Evolutionary conservation across 2,888 invertebrate genomes (phyloP), one percentile per base, ranked within the genome.

Genomic region (Drosophila kanekoi): DNA sequence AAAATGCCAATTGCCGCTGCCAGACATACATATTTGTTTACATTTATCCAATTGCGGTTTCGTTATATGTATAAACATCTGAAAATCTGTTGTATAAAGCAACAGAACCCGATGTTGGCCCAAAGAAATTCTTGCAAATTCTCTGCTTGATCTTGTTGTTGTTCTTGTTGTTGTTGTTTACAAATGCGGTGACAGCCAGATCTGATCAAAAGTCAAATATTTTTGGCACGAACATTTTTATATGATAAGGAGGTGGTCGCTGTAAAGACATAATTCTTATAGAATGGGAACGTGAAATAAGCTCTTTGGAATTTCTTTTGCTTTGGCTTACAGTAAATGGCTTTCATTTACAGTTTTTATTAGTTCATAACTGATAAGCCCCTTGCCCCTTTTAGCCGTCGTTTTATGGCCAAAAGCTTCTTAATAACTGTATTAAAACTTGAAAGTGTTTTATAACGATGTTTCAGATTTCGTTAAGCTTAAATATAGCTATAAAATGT

Each of bases 21-120:
- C 70, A 33, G 57, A 38, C 70, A 33, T 53, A 61, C 57, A 72
- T 44, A 72, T 72, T 75, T 75, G 76, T 75, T 75, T 75, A 75
- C 72, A 72, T 75, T 75, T 28, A 51, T 35, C 53, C 62, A 63
- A 60, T 76, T 71, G 72, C 43, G 72, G 71, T 69, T 64, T 37
- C 14, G 32, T 47, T 69, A 35, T 73, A 32, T 57, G 54, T 53
- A 58, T 76, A 75, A 76, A 75, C 67, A 72, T 58, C 76, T 48
- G 67, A 52, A 72, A 68, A 62, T 62, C 52, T 67, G 23, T 40
- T 11, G 32, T 13, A 54, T 16, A 45, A 43, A 11, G 41, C 11
- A 41, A 35, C 53, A 37, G 35, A 63, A 51, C 53, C 11, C 23
- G 23, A 58, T 68, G 64, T 64, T 68, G 56, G 57, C 13, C 45